Percentiles rank a stretch among this genome's conserved stretches.
phyloP scores from a whole-genome alignment of 2,113 vertebrate genomes.

The Clarias magur region DNA sequence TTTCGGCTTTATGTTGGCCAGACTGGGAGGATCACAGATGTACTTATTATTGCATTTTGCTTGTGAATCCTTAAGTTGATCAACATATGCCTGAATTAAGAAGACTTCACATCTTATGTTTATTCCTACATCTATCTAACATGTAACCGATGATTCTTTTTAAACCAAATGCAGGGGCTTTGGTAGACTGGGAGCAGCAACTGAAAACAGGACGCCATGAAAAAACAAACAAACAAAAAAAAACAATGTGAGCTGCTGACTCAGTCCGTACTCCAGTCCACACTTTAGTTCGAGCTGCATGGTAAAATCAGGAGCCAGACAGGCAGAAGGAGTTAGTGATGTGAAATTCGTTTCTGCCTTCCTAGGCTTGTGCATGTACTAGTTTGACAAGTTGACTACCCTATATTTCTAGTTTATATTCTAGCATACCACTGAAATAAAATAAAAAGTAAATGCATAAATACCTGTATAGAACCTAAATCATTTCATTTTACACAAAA shows the following conservation, averaged over 20 bases:
- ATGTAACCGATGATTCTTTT: neutral
- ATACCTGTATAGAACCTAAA: neutral
- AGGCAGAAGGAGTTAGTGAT: constrained; percentile 76
- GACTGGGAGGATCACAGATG: neutral
- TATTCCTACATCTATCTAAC: neutral
- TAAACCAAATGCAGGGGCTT: neutral
- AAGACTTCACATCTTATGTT: neutral
- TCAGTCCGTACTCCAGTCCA: constrained; percentile 55
- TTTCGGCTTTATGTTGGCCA: too few relatives aligned
- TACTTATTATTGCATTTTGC: neutral
- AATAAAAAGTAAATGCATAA: too few relatives aligned
- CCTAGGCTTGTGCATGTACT: constrained; percentile 70
- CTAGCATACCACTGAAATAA: neutral
- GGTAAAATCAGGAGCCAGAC: constrained; percentile 77
- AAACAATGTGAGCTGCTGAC: neutral
- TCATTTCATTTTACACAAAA: neutral
- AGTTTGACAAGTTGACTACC: constrained; percentile 44
- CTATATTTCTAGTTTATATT: constrained; percentile 20
- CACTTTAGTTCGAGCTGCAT: constrained; percentile 61
- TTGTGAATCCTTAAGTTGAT: neutral
- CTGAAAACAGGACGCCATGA: neutral
- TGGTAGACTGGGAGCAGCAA: neutral
- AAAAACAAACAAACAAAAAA: neutral
- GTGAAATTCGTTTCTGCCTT: constrained; percentile 83
- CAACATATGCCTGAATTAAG: neutral